These are phyloP conservation scores for Drepanosiphum platanoidis DNA, from an alignment of 2,888 invertebrate species.

Conservation along the genomic window DNA sequence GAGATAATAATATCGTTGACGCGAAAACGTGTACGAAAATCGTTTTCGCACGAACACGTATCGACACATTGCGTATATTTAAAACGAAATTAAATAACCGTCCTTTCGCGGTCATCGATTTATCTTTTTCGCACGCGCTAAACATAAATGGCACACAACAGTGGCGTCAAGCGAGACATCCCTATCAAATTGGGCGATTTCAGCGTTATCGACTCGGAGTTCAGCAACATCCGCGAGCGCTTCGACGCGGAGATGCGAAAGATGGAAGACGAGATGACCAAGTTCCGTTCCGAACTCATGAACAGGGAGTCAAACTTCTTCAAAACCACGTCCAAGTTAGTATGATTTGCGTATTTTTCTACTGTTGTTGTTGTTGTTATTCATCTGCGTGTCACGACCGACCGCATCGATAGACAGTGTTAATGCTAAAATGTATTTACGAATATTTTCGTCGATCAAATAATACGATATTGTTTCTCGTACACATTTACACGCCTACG, in stretches of 20 bases:
- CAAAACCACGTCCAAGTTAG: constrained; percentile 86
- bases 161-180: constrained; percentile 86
- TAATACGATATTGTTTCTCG: too few species aligned
- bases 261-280: constrained; percentile 98
- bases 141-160: constrained; percentile 69
- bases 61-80: not conserved
- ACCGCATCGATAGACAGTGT: too few species aligned
- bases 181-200: constrained; percentile 94
- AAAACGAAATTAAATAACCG: not conserved
- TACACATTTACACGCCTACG: too few species aligned
- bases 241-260: constrained; percentile 97
- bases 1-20: not conserved
- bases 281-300: constrained; percentile 91
- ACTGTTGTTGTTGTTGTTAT: too few species aligned
- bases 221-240: constrained; percentile 92
- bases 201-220: constrained; percentile 95
- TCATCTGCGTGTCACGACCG: not conserved
- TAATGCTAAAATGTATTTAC: too few species aligned
- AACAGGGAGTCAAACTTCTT: constrained; percentile 92
- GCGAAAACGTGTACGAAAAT: not conserved
- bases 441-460: too few species aligned
- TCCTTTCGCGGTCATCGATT: constrained; percentile 13
- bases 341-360: too few species aligned
- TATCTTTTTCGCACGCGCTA: not conserved
- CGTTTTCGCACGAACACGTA: not conserved